Evolutionary conservation across 2,888 invertebrate species (phyloP).

Genomic region (Nomada ruficornis): DNA sequence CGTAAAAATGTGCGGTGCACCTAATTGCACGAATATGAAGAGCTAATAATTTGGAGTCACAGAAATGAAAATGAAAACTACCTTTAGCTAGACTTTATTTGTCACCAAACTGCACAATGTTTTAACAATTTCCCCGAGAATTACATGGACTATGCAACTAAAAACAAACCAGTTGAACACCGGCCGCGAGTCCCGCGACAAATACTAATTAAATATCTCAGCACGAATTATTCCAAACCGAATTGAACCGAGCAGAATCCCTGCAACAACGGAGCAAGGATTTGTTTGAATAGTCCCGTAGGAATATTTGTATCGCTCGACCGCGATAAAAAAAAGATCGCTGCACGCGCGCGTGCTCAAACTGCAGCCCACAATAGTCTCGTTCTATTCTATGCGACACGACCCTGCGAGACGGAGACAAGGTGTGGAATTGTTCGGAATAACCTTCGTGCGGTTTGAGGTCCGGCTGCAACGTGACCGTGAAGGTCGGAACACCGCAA

Average conservation of each 20-base stretch:
- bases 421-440: constrained; percentile 59
- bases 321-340: constrained; percentile 36
- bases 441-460: constrained; percentile 67
- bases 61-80: too few relatives aligned
- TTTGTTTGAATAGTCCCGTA: constrained; percentile 23
- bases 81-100: too few relatives aligned
- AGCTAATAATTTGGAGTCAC: too few relatives aligned
- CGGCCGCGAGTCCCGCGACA: neutral
- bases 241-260: neutral
- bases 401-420: constrained; percentile 38
- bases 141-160: too few relatives aligned
- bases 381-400: constrained; percentile 50
- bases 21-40: too few relatives aligned
- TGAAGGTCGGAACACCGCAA: constrained; percentile 70
- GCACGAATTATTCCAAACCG: neutral
- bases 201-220: neutral
- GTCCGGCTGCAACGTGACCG: constrained; percentile 67
- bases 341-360: constrained; percentile 11
- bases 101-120: neutral
- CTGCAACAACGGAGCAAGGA: neutral
- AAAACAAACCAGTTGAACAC: neutral
- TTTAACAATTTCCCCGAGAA: too few relatives aligned
- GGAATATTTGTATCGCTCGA: constrained; percentile 31
- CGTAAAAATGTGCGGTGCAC: too few relatives aligned
- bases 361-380: constrained; percentile 30